Conservation (phyloP, 2,797 vertebrate genomes). For the Falco naumanni region DNA sequence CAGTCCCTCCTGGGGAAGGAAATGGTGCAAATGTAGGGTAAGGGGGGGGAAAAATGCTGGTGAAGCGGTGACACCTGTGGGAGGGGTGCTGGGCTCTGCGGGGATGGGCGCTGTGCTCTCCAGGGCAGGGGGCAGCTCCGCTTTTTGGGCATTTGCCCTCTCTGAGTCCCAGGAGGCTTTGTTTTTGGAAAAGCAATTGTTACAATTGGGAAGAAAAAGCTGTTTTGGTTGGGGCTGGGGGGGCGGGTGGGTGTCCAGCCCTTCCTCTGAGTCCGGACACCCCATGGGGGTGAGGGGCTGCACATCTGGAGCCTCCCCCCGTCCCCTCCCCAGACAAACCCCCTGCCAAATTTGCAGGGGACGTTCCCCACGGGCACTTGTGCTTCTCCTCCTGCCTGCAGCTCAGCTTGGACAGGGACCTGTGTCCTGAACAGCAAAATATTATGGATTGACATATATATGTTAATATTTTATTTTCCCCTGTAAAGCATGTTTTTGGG, state of each 20-base stretch:
- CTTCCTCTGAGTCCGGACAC: fast-evolving
- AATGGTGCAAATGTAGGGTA: neutral
- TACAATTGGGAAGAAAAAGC: neutral
- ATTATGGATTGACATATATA: neutral
- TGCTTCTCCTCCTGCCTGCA: neutral
- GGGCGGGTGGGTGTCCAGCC: neutral
- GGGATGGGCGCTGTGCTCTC: neutral
- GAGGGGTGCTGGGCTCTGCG: neutral
- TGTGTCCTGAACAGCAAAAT: neutral
- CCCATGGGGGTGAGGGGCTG: fast-evolving
- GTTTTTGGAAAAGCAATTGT: neutral
- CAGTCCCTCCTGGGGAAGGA: neutral
- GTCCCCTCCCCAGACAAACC: fast-evolving
- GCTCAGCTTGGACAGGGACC: neutral
- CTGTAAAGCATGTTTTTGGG: fast-evolving
- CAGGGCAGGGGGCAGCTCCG: fast-evolving
- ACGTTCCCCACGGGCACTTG: fast-evolving
- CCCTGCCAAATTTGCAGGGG: neutral
- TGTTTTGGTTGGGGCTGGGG: fast-evolving
- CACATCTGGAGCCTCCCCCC: fast-evolving
- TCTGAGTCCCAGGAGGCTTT: fast-evolving
- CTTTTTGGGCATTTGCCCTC: neutral
- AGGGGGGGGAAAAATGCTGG: fast-evolving
- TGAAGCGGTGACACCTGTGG: neutral
- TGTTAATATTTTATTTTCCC: too few relatives aligned